Percentiles rank a stretch among this genome's conserved stretches.
Conservation (phyloP, 2,888 invertebrate genomes). For the Polyommatus icarus region DNA sequence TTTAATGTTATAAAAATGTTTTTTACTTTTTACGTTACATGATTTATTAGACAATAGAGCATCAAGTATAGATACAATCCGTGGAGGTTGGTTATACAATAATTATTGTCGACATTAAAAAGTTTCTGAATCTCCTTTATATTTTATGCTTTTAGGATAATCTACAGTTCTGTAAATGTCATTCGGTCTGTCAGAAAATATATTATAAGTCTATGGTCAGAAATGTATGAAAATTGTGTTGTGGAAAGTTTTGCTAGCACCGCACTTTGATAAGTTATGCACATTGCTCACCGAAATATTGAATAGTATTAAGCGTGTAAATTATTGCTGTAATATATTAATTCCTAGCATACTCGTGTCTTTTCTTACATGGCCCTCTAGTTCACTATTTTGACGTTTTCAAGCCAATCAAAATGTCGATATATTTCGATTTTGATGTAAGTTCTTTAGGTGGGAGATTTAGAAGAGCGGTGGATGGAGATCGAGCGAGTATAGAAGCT, state of each 20-base stretch:
- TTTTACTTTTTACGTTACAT: neutral
- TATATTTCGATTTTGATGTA: slow-evolving; percentile 67
- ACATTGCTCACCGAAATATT: slow-evolving; percentile 41
- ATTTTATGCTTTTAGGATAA: neutral
- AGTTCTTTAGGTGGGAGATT: slow-evolving; percentile 57
- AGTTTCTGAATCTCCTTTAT: neutral
- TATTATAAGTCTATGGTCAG: too few species aligned
- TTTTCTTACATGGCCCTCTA: slow-evolving; percentile 51
- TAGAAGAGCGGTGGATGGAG: slow-evolving; percentile 64
- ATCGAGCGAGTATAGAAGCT: slow-evolving; percentile 57
- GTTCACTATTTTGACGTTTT: slow-evolving; percentile 43
- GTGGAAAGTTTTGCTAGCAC: neutral
- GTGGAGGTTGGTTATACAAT: neutral
- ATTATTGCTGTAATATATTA: slow-evolving; percentile 70
- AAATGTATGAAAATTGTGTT: neutral
- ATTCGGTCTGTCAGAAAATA: neutral
- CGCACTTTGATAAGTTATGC: slow-evolving; percentile 1
- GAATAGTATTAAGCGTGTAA: slow-evolving; percentile 53
- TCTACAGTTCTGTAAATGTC: neutral
- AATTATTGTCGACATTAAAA: neutral
- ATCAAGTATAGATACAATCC: too few species aligned
- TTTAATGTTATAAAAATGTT: neutral
- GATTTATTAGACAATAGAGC: neutral
- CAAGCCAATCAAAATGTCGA: slow-evolving; percentile 57
- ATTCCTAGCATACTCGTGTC: slow-evolving; percentile 53